Evolutionary conservation across 2,888 invertebrate genomes (phyloP).

Genomic region (Acleris emargana): DNA sequence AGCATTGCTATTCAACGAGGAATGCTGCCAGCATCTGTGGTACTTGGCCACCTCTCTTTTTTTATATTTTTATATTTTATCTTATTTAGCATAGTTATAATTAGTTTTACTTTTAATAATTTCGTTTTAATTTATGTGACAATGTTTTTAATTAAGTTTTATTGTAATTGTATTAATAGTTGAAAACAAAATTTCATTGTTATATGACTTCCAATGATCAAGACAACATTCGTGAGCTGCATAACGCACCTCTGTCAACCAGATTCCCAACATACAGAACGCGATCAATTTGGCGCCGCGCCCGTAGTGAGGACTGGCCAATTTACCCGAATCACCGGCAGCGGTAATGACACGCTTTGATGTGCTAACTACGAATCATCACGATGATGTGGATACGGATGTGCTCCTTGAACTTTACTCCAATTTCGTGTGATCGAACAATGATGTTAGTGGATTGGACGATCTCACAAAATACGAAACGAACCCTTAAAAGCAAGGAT

Average conservation of each 20-base stretch:
- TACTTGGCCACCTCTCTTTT: no score
- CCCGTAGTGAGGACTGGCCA: constrained; percentile 57
- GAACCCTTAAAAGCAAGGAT: neutral
- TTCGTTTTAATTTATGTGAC: no score
- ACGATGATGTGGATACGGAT: constrained; percentile 8
- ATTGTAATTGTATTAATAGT: no score
- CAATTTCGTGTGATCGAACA: neutral
- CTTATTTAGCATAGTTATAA: no score
- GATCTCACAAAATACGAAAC: neutral
- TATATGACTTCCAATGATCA: no score
- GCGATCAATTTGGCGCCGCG: constrained; percentile 49
- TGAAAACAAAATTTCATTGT: no score
- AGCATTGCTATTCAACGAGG: no score
- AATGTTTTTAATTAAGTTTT: no score
- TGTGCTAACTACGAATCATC: constrained; percentile 17
- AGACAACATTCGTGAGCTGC: no score
- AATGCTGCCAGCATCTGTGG: no score
- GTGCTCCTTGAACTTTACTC: constrained; percentile 9
- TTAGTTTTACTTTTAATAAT: no score
- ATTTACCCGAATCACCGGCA: constrained; percentile 45
- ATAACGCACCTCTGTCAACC: neutral
- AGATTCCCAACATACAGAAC: constrained; percentile 25
- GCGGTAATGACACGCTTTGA: constrained; percentile 25
- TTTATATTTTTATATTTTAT: no score
- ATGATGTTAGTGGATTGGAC: neutral